Evolutionary conservation across 2,113 vertebrate genomes (phyloP).

Genomic region (Salvator merianae): DNA sequence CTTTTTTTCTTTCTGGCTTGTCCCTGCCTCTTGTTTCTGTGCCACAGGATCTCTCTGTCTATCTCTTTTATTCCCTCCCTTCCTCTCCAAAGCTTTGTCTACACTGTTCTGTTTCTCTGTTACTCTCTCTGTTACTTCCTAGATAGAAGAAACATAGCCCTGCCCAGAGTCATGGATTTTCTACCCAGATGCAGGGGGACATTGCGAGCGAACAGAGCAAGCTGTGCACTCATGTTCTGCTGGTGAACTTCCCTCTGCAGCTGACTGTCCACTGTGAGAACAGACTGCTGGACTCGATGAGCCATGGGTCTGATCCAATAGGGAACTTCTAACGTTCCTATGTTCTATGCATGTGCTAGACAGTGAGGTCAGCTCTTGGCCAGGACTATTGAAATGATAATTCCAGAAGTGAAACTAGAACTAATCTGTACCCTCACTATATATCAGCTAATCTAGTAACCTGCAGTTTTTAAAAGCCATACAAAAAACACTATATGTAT

Average conservation of each 20-base stretch:
- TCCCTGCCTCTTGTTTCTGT: background rate
- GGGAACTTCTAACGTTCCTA: too few species aligned
- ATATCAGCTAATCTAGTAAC: background rate
- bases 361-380: too few species aligned
- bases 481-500: background rate
- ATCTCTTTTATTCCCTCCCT: too few species aligned
- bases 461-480: background rate
- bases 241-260: background rate
- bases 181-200: background rate
- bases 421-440: background rate
- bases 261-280: too few species aligned
- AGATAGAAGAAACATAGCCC: background rate
- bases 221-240: background rate
- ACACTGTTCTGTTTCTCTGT: background rate
- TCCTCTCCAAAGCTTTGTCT: background rate
- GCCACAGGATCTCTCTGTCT: background rate
- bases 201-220: background rate
- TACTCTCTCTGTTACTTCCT: background rate
- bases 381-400: too few species aligned
- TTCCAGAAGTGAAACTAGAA: too few species aligned
- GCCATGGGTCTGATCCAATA: too few species aligned
- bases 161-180: background rate
- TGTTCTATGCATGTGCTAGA: too few species aligned
- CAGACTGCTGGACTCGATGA: too few species aligned
- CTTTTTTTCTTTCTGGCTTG: background rate